Base-by-base conservation (phyloP, 2,113 vertebrate species). In the Odocoileus virginianus region DNA sequence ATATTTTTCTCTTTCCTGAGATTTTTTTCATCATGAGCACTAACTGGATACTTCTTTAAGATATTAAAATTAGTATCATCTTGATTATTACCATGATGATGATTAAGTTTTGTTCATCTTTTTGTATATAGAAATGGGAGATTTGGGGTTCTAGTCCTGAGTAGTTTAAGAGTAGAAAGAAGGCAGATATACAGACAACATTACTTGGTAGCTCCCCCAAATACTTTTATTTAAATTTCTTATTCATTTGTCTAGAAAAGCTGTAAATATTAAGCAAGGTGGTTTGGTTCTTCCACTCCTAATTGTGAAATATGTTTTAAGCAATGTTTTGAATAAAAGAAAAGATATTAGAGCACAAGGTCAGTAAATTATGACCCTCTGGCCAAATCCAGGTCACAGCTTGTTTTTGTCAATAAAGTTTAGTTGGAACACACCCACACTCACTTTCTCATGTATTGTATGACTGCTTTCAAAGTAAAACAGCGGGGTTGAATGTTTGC, bases 321-420 rank as follows among this genome's bases (percentile, higher is more conserved):
- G 45, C 58, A 86, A 36, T 71, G 7, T 82, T 95, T 82, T 93
- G 21, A 87, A 64, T 55, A 28, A 61, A n/a, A 40, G 8, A 57
- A 96, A 71, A 76, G 5, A 76, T 50, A 60, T 64, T 33, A 64
- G 55, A 85, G 11, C 28, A 3, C 43, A 92, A 33, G 6, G 2
- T 78, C 40, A 57, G 40, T 43, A 43, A 78, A 76, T 28, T 64
- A 60, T 50, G 43, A 0, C 25, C 21, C 15, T 50, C 0, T 3
- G 36, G 19, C 6, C 60, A 87, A 96, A 74, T 82, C 21, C 5
- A 17, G 58, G 60, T 55, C 61, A 83, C 17, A 17, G 43, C 45
- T 89, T 88, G 17, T 27, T 96, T 94, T 88, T 91, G 17, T 84
- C 88, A 96, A 83, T 88, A 64, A 87, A 87, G 55, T 89, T 92